These are phyloP conservation scores for Aphidius gifuensis DNA, from an alignment of 1,140 invertebrate species.

Conservation along the genomic window DNA sequence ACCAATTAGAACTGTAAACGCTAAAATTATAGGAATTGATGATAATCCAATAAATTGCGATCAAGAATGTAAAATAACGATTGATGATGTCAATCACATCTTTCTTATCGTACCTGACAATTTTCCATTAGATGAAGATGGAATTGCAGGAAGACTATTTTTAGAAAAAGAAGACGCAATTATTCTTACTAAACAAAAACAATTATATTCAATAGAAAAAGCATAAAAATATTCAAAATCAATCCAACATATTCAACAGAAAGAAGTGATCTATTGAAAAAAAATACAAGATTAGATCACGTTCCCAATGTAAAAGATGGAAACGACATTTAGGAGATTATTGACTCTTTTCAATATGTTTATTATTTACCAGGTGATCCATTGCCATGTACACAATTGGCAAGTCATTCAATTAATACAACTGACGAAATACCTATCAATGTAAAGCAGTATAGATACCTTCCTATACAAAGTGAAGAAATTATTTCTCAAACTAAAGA, in stretches of 20 bases:
- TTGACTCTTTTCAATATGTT: conserved; percentile 17
- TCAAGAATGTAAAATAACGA: conserved; percentile 11
- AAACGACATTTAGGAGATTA: conserved; percentile 15
- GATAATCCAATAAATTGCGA: conserved; percentile 10
- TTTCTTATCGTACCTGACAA: conserved; percentile 6
- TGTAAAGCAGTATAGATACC: conserved; percentile 22
- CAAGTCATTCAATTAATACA: conserved; percentile 16
- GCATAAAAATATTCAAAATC: conserved; percentile 1
- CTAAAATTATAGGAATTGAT: conserved; percentile 15
- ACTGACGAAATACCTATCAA: conserved; percentile 17
- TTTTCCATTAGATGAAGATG: conserved; percentile 10
- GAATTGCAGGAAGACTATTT: conserved; percentile 6
- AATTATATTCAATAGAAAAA: conserved; percentile 12
- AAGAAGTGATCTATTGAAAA: no score
- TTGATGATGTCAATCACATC: conserved; percentile 10
- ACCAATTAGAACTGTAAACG: not conserved
- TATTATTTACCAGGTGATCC: conserved; percentile 15
- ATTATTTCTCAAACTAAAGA: conserved; percentile 19
- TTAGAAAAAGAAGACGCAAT: conserved; percentile 15
- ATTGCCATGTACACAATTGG: conserved; percentile 14
- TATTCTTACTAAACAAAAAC: conserved; percentile 3
- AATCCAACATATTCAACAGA: not conserved
- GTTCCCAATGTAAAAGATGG: conserved; percentile 2
- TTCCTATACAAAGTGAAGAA: conserved; percentile 15
- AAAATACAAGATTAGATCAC: not conserved